Evolutionary conservation across 2,797 vertebrate genomes (phyloP).

Genomic region (Sarcoramphus papa): DNA sequence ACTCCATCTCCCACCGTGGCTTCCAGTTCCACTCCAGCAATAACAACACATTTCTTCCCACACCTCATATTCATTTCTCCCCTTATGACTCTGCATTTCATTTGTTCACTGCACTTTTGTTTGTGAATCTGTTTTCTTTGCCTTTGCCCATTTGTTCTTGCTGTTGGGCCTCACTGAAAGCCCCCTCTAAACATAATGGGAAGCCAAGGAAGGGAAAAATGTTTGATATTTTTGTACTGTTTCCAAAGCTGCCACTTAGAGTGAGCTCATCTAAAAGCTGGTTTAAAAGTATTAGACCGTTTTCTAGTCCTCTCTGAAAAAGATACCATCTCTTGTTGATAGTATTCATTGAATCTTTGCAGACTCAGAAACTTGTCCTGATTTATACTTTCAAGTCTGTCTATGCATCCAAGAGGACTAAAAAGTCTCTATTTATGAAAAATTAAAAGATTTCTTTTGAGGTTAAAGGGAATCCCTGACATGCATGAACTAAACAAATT

Average conservation of each 20-base stretch:
- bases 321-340: background rate
- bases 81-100: background rate
- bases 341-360: background rate
- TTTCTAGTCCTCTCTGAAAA: background rate
- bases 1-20: rapidly evolving
- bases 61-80: background rate
- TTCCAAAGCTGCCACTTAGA: background rate
- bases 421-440: background rate
- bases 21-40: background rate
- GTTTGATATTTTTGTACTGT: background rate
- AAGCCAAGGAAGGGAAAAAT: background rate
- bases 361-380: background rate
- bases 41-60: background rate
- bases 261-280: background rate
- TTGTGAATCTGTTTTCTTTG: background rate
- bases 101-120: background rate
- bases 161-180: background rate
- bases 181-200: background rate
- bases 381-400: background rate
- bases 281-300: background rate
- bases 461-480: background rate
- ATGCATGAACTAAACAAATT: background rate
- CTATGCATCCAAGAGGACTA: background rate
- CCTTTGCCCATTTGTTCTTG: background rate
- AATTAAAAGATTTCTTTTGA: background rate